These are phyloP conservation scores for Pholis gunnellus DNA, from an alignment of 2,113 vertebrate genomes.

Conservation along the genomic window DNA sequence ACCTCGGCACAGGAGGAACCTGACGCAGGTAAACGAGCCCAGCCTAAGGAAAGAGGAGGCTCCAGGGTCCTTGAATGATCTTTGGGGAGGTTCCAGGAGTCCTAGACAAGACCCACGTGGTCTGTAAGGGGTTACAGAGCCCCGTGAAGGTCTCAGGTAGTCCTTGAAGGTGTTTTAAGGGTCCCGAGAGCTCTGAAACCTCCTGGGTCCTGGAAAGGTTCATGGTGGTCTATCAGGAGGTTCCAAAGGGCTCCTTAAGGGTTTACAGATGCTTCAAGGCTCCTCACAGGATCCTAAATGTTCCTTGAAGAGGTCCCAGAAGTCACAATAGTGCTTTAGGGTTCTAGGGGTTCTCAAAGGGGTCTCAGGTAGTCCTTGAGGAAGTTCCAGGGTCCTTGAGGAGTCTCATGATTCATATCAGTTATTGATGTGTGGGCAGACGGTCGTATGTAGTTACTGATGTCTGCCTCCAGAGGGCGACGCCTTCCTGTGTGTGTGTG, in stretches of 20 bases:
- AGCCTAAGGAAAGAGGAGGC: too few species aligned
- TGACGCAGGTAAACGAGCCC: slow-evolving; percentile 68
- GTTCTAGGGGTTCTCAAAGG: not conserved
- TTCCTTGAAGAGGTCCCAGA: not conserved
- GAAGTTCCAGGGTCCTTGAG: not conserved
- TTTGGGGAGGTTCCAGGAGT: too few species aligned
- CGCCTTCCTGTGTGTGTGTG: too few species aligned
- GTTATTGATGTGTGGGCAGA: not conserved
- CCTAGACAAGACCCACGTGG: too few species aligned
- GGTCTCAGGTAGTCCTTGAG: not conserved
- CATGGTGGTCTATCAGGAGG: not conserved
- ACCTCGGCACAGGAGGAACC: slow-evolving; percentile 46
- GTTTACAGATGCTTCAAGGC: too few species aligned
- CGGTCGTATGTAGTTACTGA: not conserved
- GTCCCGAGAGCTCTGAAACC: not conserved
- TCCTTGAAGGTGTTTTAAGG: not conserved
- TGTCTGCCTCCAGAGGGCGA: slow-evolving; percentile 28
- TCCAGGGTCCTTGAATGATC: not conserved
- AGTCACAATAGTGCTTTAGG: not conserved
- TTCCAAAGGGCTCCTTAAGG: not conserved
- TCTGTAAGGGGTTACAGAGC: not conserved
- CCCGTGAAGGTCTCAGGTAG: not conserved
- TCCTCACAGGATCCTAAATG: too few species aligned
- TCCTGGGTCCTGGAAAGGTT: not conserved
- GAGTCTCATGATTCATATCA: too few species aligned